Evolutionary conservation across 1,140 invertebrate species (phyloP).

Genomic region (Phymorhynchus buccinoides): DNA sequence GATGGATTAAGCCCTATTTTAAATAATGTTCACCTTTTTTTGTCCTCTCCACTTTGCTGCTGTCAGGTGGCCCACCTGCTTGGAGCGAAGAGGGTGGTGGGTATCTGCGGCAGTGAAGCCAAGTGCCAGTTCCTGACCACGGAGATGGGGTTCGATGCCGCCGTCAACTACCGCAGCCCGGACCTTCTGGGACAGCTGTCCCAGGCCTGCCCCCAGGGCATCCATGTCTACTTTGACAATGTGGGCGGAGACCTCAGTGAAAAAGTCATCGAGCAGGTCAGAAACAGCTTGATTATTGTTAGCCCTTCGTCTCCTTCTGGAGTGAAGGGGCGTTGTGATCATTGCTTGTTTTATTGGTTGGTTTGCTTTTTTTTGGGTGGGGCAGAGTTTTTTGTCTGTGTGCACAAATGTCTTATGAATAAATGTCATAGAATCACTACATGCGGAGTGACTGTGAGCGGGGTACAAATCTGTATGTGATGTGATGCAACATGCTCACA

Average conservation of each 20-base stretch:
- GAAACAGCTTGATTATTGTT: background rate
- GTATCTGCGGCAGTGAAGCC: slow-evolving; percentile 66
- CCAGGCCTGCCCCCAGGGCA: slow-evolving; percentile 62
- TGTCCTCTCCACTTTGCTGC: too few relatives aligned
- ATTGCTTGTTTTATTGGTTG: too few relatives aligned
- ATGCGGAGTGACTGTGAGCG: too few relatives aligned
- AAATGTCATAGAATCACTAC: too few relatives aligned
- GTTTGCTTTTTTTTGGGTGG: too few relatives aligned
- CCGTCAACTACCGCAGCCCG: slow-evolving; percentile 67
- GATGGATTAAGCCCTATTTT: too few relatives aligned
- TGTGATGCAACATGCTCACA: too few relatives aligned
- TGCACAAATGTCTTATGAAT: too few relatives aligned
- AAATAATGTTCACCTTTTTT: background rate
- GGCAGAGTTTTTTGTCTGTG: too few relatives aligned
- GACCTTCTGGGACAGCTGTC: slow-evolving; percentile 54
- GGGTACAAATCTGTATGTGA: too few relatives aligned
- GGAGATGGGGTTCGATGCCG: slow-evolving; percentile 61
- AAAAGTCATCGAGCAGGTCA: slow-evolving; percentile 66
- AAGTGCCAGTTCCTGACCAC: slow-evolving; percentile 62
- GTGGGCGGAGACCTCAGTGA: slow-evolving; percentile 70
- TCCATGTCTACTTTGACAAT: slow-evolving; percentile 71
- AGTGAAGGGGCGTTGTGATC: too few relatives aligned
- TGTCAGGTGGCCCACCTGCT: slow-evolving; percentile 58
- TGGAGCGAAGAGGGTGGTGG: slow-evolving; percentile 56
- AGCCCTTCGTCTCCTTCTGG: too few relatives aligned